Evolutionary conservation across 2,888 invertebrate genomes (phyloP), one percentile per base, ranked within the genome.

Genomic region (Merodon equestris): DNA sequence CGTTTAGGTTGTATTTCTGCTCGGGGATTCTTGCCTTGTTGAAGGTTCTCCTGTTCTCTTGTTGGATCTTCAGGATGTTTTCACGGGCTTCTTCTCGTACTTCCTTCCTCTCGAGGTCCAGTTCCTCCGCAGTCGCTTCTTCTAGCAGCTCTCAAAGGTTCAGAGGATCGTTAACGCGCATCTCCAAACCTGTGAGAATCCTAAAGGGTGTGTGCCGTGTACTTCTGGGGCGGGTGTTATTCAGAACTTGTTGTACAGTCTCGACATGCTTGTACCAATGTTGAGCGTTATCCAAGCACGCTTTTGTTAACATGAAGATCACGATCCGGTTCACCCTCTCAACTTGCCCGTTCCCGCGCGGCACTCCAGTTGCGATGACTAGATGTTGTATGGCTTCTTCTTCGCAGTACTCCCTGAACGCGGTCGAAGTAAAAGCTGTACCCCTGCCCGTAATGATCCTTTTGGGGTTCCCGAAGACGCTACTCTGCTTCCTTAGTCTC

Each of bases 391-490:
- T 77, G 0, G 3, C 2, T 27, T 61, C 66, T 61, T 88, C 84
- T 0, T 83, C 81, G 34, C 70, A 42, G 68, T 86, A 88, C 9
- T 74, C 56, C 51, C 82, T 68, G 60, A 89, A 89, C 3, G 56
- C 50, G 13, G 83, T 82, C 2, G 86, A 84, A 0, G 87, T 89
- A 63, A 87, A 89, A 1, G 84, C 84, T 17, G 85, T 83, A 5
- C 88, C 88, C 40, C 86, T 68, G 67, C 89, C 88, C 0, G 84
- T 83, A 5, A 89, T 84, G 9, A 88, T 81, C 4, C 84, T 66
- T 1, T 17, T 73, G 1, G 85, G 85, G 13, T 54, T 81, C 9
- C 74, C 74, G 42, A 81, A 77, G n/a, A n/a, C n/a, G n/a, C n/a
- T n/a, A n/a, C n/a, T n/a, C 13, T 73, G 73, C 13, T 38, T 61